Evolutionary conservation across 2,888 invertebrate species (phyloP).

Genomic region (Nephrocerus scutellatus): DNA sequence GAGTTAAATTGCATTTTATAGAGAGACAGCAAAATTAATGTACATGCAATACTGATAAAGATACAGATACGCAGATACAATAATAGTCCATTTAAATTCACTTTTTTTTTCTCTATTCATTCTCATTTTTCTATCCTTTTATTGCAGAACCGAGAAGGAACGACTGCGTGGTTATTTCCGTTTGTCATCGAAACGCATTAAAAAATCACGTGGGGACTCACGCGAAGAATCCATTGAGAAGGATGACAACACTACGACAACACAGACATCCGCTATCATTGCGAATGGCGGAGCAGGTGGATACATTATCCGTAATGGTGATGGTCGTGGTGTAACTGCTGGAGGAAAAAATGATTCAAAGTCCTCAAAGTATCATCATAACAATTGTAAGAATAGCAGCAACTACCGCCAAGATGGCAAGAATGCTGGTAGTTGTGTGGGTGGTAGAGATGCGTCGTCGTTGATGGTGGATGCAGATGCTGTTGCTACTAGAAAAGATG

Average conservation of each 20-base stretch:
- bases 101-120: neutral
- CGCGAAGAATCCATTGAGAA: constrained; percentile 42
- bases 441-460: constrained; percentile 24
- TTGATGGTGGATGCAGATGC: constrained; percentile 32
- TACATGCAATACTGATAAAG: neutral
- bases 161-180: constrained; percentile 54
- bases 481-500: constrained; percentile 33
- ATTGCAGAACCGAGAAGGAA: constrained; percentile 52
- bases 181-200: constrained; percentile 47
- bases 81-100: neutral
- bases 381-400: constrained; percentile 10
- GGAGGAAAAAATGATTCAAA: no score
- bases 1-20: no score
- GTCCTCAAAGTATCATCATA: no score
- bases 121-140: constrained; percentile 6
- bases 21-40: no score
- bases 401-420: constrained; percentile 24
- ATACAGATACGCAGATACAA: neutral
- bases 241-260: constrained; percentile 37
- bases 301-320: no score
- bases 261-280: constrained; percentile 36
- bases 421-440: neutral
- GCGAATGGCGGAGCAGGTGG: constrained; percentile 22
- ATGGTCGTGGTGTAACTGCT: no score
- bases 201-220: constrained; percentile 46